Percentiles rank a stretch among this genome's conserved stretches.
These are phyloP conservation scores for Gallinago jamesoni DNA, from an alignment of 2,113 vertebrate species.

Conservation along the genomic window DNA sequence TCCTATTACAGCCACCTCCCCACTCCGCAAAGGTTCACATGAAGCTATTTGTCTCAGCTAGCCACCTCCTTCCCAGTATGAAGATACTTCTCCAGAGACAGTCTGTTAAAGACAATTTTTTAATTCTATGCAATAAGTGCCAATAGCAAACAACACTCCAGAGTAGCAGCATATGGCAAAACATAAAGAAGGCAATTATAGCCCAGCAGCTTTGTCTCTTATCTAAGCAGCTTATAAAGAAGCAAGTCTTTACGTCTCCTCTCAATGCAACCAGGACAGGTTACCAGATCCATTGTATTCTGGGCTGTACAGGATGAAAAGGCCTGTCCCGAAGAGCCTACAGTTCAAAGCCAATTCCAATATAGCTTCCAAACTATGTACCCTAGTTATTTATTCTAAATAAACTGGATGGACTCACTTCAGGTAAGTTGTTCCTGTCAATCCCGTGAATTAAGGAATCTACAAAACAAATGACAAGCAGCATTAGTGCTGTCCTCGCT, in stretches of 20 bases:
- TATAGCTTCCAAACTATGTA: not conserved
- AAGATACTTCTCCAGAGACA: not conserved
- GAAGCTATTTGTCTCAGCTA: not conserved
- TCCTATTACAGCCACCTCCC: not conserved
- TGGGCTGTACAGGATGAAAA: not conserved
- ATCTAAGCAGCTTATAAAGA: not conserved
- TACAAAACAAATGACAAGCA: not conserved
- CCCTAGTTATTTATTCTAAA: not conserved
- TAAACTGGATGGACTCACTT: not conserved
- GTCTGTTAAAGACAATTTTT: not conserved
- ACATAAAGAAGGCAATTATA: not conserved
- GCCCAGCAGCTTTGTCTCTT: not conserved
- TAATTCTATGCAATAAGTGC: not conserved
- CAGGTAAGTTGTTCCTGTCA: not conserved
- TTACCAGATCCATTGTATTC: not conserved
- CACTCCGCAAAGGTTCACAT: not conserved
- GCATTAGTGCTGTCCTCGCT: not conserved
- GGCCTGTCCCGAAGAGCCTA: not conserved
- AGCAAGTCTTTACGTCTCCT: not conserved
- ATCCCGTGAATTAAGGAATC: not conserved
- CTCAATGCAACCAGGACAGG: not conserved
- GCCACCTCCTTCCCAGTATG: accelerated
- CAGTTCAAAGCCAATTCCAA: not conserved
- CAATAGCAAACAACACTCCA: not conserved
- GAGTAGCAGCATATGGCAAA: not conserved